Percentiles rank a stretch among this genome's conserved stretches.
These are phyloP conservation scores for Ranitomeya imitator DNA, from an alignment of 2,113 vertebrate species.

Conservation along the genomic window DNA sequence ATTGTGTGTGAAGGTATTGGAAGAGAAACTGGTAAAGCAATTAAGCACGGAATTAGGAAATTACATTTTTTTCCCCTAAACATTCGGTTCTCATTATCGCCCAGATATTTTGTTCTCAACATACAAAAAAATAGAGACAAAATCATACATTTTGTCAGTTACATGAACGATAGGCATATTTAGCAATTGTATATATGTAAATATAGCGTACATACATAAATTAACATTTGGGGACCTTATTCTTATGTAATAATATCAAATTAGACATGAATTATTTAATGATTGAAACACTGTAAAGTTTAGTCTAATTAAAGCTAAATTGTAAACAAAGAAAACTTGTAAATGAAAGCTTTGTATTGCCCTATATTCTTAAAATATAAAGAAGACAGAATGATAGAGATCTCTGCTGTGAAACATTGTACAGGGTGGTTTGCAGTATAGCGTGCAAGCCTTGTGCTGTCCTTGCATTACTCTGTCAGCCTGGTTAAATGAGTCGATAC, in stretches of 20 bases:
- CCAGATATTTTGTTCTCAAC: background rate
- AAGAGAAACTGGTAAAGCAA: background rate
- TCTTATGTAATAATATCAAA: background rate
- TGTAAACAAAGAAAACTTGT: background rate
- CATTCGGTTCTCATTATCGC: background rate
- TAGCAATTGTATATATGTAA: too few relatives aligned
- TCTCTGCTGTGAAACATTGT: background rate
- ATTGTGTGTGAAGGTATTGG: background rate
- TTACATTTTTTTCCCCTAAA: background rate
- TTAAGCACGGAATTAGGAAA: background rate
- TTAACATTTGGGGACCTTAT: too few relatives aligned
- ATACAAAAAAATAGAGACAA: too few relatives aligned
- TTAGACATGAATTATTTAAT: background rate
- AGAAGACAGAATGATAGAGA: background rate
- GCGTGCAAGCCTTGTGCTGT: constrained; percentile 51
- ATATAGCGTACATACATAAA: too few relatives aligned
- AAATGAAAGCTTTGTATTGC: background rate
- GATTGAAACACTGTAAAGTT: too few relatives aligned
- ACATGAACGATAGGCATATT: too few relatives aligned
- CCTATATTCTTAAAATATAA: background rate
- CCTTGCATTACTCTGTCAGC: constrained; percentile 55
- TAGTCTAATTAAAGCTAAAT: too few relatives aligned
- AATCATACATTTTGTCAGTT: too few relatives aligned
- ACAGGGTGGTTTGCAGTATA: constrained; percentile 26
- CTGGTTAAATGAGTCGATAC: constrained; percentile 55